Conservation (phyloP, 35 echinoderm and acorn worm species). For the Hemicentrotus pulcherrimus region DNA sequence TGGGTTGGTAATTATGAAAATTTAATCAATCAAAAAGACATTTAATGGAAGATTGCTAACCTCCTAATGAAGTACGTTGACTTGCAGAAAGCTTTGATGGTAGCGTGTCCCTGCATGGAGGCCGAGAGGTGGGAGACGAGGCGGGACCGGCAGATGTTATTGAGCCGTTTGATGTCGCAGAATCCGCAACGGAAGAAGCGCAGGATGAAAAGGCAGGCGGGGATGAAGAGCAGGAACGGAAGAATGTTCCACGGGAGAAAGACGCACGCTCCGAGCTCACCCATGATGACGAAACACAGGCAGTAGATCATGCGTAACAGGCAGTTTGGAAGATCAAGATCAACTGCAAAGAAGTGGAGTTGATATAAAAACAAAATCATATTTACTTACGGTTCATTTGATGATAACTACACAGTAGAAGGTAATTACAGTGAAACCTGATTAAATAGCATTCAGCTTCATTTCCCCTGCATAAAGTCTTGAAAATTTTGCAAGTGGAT, state of each 20-base stretch:
- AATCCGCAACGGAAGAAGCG: slow-evolving; percentile 72
- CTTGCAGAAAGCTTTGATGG: slow-evolving; percentile 75
- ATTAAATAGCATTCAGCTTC: too few relatives aligned
- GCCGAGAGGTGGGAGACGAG: slow-evolving; percentile 72
- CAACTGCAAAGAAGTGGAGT: slow-evolving; percentile 31
- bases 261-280: slow-evolving; percentile 48
- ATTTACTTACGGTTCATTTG: too few relatives aligned
- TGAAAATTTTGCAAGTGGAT: too few relatives aligned
- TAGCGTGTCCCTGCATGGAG: slow-evolving; percentile 76
- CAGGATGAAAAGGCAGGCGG: slow-evolving; percentile 44
- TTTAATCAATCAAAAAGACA: too few relatives aligned
- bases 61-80: slow-evolving; percentile 62
- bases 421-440: too few relatives aligned
- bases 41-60: slow-evolving; percentile 34
- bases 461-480: too few relatives aligned
- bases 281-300: slow-evolving; percentile 49
- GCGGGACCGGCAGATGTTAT: slow-evolving; percentile 62
- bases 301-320: slow-evolving; percentile 55
- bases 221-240: slow-evolving; percentile 41
- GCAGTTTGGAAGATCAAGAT: slow-evolving; percentile 65
- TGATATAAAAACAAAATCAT: neutral
- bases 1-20: too few relatives aligned
- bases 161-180: slow-evolving; percentile 74
- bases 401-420: too few relatives aligned
- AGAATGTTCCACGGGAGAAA: slow-evolving; percentile 65